phyloP scores from a whole-genome alignment of 2,113 vertebrate genomes.

The Tenrec ecaudatus region DNA sequence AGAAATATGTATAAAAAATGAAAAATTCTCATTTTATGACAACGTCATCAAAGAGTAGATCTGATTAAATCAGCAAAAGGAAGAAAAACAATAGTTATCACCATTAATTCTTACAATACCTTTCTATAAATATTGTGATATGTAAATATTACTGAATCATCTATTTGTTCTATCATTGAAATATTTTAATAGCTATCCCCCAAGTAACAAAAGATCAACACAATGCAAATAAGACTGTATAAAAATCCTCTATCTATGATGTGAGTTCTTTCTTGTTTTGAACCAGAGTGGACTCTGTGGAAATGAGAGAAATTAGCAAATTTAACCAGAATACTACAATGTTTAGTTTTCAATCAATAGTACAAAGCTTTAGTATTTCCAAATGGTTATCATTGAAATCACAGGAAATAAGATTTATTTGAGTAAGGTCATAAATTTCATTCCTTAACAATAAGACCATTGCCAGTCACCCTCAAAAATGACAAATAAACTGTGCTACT shows the following conservation, averaged over 20 bases:
- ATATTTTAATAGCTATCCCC: no score
- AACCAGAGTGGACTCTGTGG: not conserved
- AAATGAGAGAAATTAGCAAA: not conserved
- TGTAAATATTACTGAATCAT: not conserved
- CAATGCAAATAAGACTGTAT: no score
- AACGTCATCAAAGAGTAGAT: conserved; percentile 1
- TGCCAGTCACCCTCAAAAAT: not conserved
- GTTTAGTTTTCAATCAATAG: not conserved
- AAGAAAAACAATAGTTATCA: not conserved
- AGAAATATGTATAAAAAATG: not conserved
- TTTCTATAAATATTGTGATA: not conserved
- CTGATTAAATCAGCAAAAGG: not conserved
- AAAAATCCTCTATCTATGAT: no score
- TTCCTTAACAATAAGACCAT: not conserved
- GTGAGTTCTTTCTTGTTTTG: no score
- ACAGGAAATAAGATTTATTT: no score
- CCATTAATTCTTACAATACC: not conserved
- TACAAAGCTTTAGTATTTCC: not conserved
- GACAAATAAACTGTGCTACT: not conserved
- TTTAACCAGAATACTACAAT: not conserved
- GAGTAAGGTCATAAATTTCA: no score
- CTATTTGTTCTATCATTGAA: not conserved
- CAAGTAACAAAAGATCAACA: no score
- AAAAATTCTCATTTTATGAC: not conserved
- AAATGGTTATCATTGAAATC: not conserved